Conservation (phyloP, 2,113 vertebrate species). For the Callionymus lyra region DNA sequence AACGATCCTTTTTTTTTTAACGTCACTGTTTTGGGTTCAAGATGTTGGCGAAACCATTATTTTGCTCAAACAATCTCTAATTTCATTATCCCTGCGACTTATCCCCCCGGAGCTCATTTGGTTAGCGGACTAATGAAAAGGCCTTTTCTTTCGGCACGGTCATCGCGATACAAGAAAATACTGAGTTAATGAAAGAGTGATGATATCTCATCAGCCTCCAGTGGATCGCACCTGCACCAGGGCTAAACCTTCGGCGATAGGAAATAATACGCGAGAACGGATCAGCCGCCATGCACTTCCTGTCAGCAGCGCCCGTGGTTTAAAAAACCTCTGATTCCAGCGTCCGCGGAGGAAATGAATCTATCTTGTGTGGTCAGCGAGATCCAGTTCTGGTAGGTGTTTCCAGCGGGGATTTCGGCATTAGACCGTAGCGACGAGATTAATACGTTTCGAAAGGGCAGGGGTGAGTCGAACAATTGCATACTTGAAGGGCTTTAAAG, state of each 20-base stretch:
- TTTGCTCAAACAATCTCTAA: conserved; percentile 8
- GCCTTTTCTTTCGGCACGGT: conserved; percentile 47
- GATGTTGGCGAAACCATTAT: too few relatives aligned
- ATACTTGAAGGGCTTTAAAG: conserved; percentile 56
- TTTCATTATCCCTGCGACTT: conserved; percentile 49
- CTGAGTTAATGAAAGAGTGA: conserved; percentile 64
- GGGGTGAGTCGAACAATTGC: conserved; percentile 55
- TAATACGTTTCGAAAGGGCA: conserved; percentile 49
- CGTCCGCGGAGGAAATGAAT: conserved; percentile 20
- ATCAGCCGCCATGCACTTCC: conserved; percentile 35
- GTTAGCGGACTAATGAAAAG: conserved; percentile 44
- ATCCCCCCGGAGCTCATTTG: conserved; percentile 45
- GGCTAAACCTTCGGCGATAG: conserved; percentile 6
- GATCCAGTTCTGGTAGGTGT: conserved; percentile 40
- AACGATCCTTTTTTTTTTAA: too few relatives aligned
- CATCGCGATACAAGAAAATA: conserved; percentile 42
- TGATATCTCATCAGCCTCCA: conserved; percentile 60
- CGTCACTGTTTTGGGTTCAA: too few relatives aligned
- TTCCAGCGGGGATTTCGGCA: conserved; percentile 52
- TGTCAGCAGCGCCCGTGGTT: conserved; percentile 1
- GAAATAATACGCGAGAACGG: conserved; percentile 19
- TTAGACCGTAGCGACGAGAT: conserved; percentile 49
- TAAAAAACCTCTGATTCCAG: conserved; percentile 32
- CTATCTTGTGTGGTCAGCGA: conserved; percentile 49
- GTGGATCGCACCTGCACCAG: conserved; percentile 45